phyloP scores from a whole-genome alignment of 2,888 invertebrate genomes.

The Acanthosepion lycidas region DNA sequence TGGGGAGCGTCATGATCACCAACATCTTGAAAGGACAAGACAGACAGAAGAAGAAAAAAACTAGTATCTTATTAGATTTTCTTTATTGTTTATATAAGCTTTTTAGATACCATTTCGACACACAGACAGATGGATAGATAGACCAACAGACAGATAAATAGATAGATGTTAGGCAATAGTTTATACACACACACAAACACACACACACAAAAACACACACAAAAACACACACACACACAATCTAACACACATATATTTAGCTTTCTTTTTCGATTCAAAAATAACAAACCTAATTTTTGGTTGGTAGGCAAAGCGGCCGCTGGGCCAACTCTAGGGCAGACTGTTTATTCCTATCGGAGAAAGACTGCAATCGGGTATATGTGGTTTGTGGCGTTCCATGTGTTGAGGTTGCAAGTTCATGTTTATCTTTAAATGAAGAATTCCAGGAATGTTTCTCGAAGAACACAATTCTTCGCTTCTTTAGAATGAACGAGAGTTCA shows the following conservation, averaged over 20 bases:
- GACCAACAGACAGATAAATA: no score
- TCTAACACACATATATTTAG: not conserved
- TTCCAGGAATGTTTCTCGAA: not conserved
- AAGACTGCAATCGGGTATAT: not conserved
- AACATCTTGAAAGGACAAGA: no score
- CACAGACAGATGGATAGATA: no score
- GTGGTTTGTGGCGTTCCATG: not conserved
- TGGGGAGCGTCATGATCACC: no score
- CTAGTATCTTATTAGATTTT: no score
- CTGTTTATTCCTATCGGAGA: not conserved
- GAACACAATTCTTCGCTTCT: not conserved
- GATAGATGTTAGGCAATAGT: no score
- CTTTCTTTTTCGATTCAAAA: not conserved
- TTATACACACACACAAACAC: no score
- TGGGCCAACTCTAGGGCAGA: not conserved
- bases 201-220: no score
- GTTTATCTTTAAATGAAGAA: not conserved
- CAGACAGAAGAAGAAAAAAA: no score
- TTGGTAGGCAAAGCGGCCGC: not conserved
- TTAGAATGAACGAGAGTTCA: not conserved
- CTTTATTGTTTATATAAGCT: no score
- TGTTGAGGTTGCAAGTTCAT: not conserved
- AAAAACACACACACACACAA: no score
- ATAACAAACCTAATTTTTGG: constrained; percentile 13
- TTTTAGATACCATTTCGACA: not conserved